Evolutionary conservation across 2,113 vertebrate genomes (phyloP), one percentile per base, ranked within the genome.

Genomic region (Zosterops borbonicus): DNA sequence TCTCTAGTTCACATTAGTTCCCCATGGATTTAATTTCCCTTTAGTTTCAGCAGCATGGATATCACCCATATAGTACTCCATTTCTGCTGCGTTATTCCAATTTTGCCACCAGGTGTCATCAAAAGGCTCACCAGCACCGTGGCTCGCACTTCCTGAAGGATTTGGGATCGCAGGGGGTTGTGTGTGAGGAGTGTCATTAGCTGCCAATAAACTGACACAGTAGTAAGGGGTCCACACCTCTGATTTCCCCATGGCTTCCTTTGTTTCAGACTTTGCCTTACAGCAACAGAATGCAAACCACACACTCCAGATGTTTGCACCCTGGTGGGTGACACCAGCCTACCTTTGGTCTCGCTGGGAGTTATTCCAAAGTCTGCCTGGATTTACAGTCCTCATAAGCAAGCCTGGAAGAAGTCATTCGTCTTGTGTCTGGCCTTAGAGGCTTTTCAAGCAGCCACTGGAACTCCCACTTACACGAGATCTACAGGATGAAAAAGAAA

Each of bases 31-130:
- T 86, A n/a, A 65, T 67, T 91, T 76, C 42, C 21, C 39, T 55
- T 29, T 35, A 23, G 46, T 78, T 74, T 47, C 41, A 69, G 2
- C 3, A 37, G 22, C 52, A 5, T 0, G 14, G 25, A 3, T 24
- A 13, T n/a, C 22, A 28, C 24, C n/a, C 21, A 5, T 4, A 1
- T 1, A 6, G 0, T 28, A 55, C 21, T 28, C 37, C 44, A 8
- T 33, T 62, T 39, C 67, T 67, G 68, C 22, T 20, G 46, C 15
- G 8, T 59, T 63, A 46, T 42, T 86, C 47, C 64, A 9, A 3
- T 52, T 46, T 67, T 69, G 82, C 84, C 96, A 94, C 92, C 56
- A 96, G 94, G 74, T 93, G 97, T 95, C 95, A 89, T 22, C 80
- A 35, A 42, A 59, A 91, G 20, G 63, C 75, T 33, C 70, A 9